Conservation (phyloP, 2,797 vertebrate species). For the Sternotherus odoratus region DNA sequence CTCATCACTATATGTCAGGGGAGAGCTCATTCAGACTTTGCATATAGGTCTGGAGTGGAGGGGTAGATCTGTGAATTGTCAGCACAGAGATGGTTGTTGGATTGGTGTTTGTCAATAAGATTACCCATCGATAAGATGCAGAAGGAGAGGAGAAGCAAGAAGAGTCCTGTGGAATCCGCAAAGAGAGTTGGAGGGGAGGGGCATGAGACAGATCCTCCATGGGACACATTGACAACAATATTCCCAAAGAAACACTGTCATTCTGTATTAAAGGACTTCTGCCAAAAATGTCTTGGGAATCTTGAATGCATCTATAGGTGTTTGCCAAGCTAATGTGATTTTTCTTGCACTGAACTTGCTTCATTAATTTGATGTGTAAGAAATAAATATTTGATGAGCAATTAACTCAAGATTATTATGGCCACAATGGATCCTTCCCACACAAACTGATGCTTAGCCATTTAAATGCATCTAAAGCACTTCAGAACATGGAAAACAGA, state of each 20-base stretch:
- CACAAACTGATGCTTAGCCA: conserved; percentile 55
- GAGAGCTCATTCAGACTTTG: no score
- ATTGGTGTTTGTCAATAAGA: background rate
- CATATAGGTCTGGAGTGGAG: no score
- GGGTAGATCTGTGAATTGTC: background rate
- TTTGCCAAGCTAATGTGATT: conserved; percentile 58
- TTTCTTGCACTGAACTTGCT: conserved; percentile 63
- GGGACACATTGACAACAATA: background rate
- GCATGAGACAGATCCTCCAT: background rate
- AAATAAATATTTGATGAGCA: conserved; percentile 81
- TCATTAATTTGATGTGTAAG: conserved; percentile 74
- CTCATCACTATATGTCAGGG: no score
- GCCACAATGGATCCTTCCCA: conserved; percentile 51
- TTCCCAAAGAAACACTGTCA: conserved; percentile 16
- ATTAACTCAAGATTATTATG: conserved; percentile 73
- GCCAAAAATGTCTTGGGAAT: conserved; percentile 48
- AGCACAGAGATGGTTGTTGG: background rate
- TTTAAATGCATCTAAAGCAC: conserved; percentile 24
- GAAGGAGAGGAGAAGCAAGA: background rate
- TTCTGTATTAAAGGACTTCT: conserved; percentile 43
- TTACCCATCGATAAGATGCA: background rate
- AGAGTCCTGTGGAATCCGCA: background rate
- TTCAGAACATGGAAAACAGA: conserved; percentile 33
- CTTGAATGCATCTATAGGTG: conserved; percentile 37
- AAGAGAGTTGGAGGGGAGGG: background rate